phyloP scores from a whole-genome alignment of 1,140 invertebrate species.

The Trichonephila clavata region DNA sequence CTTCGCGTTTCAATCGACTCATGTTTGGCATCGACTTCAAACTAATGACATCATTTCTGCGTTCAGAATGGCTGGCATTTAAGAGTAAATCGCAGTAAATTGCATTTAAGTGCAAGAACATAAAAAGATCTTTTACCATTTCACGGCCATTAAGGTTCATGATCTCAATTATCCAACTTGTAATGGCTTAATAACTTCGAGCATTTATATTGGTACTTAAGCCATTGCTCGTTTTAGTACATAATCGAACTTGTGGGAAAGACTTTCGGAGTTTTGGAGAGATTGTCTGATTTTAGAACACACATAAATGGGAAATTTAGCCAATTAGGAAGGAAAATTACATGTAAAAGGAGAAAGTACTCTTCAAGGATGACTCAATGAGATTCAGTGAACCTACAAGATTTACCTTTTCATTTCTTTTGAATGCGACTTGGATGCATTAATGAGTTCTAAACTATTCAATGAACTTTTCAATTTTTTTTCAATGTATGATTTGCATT shows the following conservation, averaged over 20 bases:
- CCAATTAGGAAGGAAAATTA: too few relatives aligned
- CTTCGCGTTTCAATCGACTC: not conserved
- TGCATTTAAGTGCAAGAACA: slow-evolving; percentile 10
- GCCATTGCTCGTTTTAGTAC: not conserved
- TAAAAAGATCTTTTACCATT: slow-evolving; percentile 24
- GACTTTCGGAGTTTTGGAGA: not conserved
- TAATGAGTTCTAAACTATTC: too few relatives aligned
- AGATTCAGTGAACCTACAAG: too few relatives aligned
- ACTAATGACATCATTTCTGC: not conserved
- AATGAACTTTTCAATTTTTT: too few relatives aligned
- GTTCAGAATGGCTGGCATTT: not conserved
- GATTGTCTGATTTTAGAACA: not conserved
- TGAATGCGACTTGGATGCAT: too few relatives aligned
- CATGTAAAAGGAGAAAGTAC: too few relatives aligned
- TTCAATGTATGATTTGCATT: too few relatives aligned
- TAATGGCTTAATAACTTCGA: slow-evolving; percentile 27
- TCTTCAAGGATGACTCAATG: too few relatives aligned
- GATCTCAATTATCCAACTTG: slow-evolving; percentile 4
- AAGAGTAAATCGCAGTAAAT: slow-evolving; percentile 29
- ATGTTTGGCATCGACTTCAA: slow-evolving; percentile 12
- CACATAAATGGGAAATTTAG: too few relatives aligned
- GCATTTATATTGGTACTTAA: not conserved
- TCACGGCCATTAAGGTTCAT: slow-evolving; percentile 17
- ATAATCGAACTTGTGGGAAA: not conserved
- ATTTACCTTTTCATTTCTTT: too few relatives aligned